These are phyloP conservation scores for Euwallacea similis DNA, from an alignment of 1,140 invertebrate species.

Conservation along the genomic window DNA sequence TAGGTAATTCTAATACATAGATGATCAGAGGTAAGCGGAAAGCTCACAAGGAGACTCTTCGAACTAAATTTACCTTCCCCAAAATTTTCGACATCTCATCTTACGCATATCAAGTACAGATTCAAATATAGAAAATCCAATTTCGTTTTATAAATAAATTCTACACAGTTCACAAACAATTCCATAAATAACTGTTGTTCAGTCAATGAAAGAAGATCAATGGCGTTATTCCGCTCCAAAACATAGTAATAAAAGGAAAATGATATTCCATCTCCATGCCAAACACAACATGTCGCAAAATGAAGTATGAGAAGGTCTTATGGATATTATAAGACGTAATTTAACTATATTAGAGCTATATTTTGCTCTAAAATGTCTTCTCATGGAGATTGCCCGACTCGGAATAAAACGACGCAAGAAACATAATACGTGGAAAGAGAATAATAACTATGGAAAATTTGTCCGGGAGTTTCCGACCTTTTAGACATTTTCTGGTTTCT, in stretches of 20 bases:
- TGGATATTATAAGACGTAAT: not conserved
- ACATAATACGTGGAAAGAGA: conserved; percentile 2
- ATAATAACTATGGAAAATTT: not conserved
- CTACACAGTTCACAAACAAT: too few species aligned
- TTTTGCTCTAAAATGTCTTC: conserved; percentile 11
- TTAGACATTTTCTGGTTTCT: not conserved
- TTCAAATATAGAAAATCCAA: too few species aligned
- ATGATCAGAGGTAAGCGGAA: too few species aligned
- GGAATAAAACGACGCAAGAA: not conserved
- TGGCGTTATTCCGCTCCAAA: not conserved
- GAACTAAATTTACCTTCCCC: too few species aligned
- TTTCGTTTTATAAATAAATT: not conserved
- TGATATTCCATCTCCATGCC: not conserved
- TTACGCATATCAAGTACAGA: too few species aligned
- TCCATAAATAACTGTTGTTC: too few species aligned
- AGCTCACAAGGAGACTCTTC: too few species aligned
- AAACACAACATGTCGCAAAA: not conserved
- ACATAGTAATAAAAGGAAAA: too few species aligned
- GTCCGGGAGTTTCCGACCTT: not conserved
- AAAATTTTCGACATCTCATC: too few species aligned
- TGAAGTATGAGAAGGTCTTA: conserved; percentile 1
- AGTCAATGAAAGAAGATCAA: not conserved
- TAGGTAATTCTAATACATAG: too few species aligned
- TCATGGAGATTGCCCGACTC: not conserved
- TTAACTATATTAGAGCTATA: conserved; percentile 7